Evolutionary conservation across 2,113 vertebrate species (phyloP).

Genomic region (Catagonus wagneri): DNA sequence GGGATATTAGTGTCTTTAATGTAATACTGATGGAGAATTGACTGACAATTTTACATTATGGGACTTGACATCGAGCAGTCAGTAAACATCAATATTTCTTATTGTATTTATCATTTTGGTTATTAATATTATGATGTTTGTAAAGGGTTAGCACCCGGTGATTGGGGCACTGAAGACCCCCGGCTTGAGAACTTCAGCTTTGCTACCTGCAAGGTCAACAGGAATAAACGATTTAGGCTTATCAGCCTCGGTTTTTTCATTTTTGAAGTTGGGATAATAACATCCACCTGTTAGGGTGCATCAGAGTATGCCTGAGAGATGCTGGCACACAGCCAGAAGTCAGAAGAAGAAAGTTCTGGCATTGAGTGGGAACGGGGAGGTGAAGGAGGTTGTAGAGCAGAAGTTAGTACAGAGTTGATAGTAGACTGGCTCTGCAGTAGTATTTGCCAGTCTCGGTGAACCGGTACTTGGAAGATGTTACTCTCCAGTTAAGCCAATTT

Average conservation of each 20-base stretch:
- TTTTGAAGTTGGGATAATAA: neutral
- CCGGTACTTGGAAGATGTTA: neutral
- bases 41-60: neutral
- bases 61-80: neutral
- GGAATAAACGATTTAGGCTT: neutral
- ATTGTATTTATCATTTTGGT: neutral
- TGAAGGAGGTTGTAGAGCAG: neutral
- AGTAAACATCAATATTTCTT: neutral
- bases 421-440: neutral
- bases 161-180: neutral
- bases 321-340: neutral
- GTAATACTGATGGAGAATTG: neutral
- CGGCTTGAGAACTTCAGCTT: neutral
- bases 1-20: neutral
- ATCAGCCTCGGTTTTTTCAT: neutral
- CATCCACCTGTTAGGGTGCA: neutral
- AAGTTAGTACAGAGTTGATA: neutral
- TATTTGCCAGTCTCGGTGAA: neutral
- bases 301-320: neutral
- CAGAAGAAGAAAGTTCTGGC: neutral
- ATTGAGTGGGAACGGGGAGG: neutral
- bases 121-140: neutral
- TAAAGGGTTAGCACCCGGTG: neutral
- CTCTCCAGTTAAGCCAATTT: slow-evolving; percentile 18
- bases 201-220: neutral